Evolutionary conservation across 1,140 invertebrate genomes (phyloP), one percentile per base, ranked within the genome.

Genomic region (Berghia stephanieae): DNA sequence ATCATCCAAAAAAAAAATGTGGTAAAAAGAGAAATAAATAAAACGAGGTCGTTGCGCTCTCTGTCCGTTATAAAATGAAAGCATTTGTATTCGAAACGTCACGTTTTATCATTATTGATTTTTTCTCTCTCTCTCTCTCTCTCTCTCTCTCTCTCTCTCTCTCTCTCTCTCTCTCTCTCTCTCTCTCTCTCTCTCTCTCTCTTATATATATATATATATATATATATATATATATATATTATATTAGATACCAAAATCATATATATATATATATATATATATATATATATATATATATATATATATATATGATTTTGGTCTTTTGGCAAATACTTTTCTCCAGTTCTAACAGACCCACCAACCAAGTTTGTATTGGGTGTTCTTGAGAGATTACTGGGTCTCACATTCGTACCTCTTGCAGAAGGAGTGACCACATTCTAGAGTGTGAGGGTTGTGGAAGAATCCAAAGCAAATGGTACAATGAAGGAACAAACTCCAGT

Each of bases 391-490:
- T 10, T 63, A 8, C 27, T 63, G 10, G 16, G 27, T 31, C 8
- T 8, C 27, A 27, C 13, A 31, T 10, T 63, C 76, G 57, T 67
- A 79, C 73, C 34, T 2, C 36, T 69, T 55, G 46, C 78, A 79
- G 40, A 79, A 79, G 43, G 78, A 73, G 24, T 79, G 78, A 6
- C 78, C 78, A 52, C 78, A 79, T 34, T 42, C 38, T 3, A 79
- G 43, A 5, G 78, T 79, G 40, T 75, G 72, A 16, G 78, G 78
- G 42, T 76, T 36, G 21, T 66, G 66, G 1, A 79, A 34, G 68
- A 71, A 79, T 44, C 78, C 78, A 46, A 75, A 79, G 43, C 78
- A 79, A 38, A 79, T 74, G 16, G 68, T 74, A 36, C 73, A 75
- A 38, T 63, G 52, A 0, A 76, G 63, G 36, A 57, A 42, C 16